Conservation (phyloP, 2,113 vertebrate species). For the Abramis brama region DNA sequence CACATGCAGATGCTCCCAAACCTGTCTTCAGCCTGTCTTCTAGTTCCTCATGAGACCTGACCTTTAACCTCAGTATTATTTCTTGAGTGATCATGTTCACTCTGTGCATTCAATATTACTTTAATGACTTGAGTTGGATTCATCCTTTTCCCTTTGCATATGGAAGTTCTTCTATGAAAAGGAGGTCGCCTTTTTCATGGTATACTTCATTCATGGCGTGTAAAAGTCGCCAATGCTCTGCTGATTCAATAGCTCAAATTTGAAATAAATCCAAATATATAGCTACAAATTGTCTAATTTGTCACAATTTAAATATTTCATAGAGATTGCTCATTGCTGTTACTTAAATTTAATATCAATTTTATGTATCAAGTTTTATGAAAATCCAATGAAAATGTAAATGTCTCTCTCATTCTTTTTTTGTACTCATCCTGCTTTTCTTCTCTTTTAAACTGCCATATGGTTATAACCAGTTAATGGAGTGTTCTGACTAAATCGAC, state of each 20-base stretch:
- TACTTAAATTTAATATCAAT: background rate
- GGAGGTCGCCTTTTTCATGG: background rate
- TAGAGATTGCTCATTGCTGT: background rate
- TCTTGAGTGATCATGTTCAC: background rate
- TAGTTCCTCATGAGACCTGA: slow-evolving; percentile 7
- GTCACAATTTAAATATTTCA: background rate
- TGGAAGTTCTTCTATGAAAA: background rate
- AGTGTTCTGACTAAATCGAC: slow-evolving; percentile 40
- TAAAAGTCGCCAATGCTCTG: too few relatives aligned
- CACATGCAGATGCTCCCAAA: slow-evolving; percentile 9
- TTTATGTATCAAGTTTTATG: background rate
- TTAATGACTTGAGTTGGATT: background rate
- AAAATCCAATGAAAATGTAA: background rate
- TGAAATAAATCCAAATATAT: background rate
- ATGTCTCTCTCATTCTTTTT: background rate
- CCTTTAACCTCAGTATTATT: slow-evolving; percentile 1
- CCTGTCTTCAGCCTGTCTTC: slow-evolving; percentile 1
- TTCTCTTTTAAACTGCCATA: slow-evolving; percentile 37
- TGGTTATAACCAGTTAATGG: slow-evolving; percentile 40
- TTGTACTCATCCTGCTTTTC: slow-evolving; percentile 14
- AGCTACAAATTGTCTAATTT: background rate
- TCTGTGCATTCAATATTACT: background rate
- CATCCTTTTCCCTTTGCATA: background rate
- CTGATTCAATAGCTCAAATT: too few relatives aligned
- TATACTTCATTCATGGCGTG: background rate